Percentiles rank a stretch among this genome's conserved stretches.
Conservation (phyloP, 2,888 invertebrate genomes). For the Spodoptera picta region DNA sequence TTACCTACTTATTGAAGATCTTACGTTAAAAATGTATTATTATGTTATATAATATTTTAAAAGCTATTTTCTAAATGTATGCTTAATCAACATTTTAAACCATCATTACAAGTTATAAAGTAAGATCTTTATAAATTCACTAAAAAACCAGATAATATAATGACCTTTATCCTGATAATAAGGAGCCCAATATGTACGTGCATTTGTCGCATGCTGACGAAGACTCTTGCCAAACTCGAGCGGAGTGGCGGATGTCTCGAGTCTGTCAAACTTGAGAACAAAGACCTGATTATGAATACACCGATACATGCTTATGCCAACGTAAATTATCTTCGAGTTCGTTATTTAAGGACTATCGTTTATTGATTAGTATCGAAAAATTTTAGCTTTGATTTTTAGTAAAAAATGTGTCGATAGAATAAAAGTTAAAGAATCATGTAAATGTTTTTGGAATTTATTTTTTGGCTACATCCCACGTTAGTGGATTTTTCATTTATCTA, state of each 20-base stretch:
- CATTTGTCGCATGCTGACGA: slow-evolving; percentile 74
- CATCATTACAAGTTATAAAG: too few species aligned
- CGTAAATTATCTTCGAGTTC: slow-evolving; percentile 17
- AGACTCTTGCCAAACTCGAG: slow-evolving; percentile 85
- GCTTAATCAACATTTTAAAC: too few species aligned
- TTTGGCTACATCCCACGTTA: too few species aligned
- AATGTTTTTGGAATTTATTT: too few species aligned
- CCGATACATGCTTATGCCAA: slow-evolving; percentile 53
- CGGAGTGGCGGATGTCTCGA: slow-evolving; percentile 79
- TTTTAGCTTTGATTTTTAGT: not conserved
- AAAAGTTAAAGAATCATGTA: too few species aligned
- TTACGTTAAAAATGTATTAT: too few species aligned
- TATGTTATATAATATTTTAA: too few species aligned
- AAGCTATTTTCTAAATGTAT: too few species aligned
- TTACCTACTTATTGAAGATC: too few species aligned
- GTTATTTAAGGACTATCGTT: not conserved
- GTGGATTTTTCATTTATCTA: too few species aligned
- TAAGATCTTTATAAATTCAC: too few species aligned
- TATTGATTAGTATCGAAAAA: not conserved
- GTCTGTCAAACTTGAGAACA: slow-evolving; percentile 80
- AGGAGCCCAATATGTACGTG: slow-evolving; percentile 62
- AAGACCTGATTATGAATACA: slow-evolving; percentile 74
- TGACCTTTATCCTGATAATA: slow-evolving; percentile 1
- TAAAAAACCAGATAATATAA: not conserved
- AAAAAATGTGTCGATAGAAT: too few species aligned